Percentiles rank a stretch among this genome's conserved stretches.
Conservation (phyloP, 1,140 invertebrate species). For the Onthophagus taurus region DNA sequence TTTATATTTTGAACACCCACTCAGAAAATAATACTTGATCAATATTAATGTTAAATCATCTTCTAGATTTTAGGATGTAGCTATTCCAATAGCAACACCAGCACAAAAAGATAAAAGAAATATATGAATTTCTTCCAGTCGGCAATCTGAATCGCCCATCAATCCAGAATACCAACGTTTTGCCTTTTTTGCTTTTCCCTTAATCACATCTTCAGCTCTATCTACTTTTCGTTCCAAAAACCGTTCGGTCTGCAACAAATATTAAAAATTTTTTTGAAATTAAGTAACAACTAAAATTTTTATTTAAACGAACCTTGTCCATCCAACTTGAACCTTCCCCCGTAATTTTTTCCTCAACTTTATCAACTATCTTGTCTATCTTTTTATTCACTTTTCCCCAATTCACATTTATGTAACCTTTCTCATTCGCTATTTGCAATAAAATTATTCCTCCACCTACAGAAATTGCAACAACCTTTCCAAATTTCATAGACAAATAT, state of each 20-base stretch:
- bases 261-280: not conserved
- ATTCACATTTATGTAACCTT: constrained; percentile 87
- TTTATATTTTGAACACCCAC: no score
- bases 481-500: constrained; percentile 83
- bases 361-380: constrained; percentile 70
- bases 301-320: constrained; percentile 63
- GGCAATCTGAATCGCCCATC: constrained; percentile 51
- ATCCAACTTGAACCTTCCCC: constrained; percentile 60
- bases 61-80: constrained; percentile 16
- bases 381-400: constrained; percentile 79
- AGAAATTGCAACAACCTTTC: constrained; percentile 80
- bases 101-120: constrained; percentile 64
- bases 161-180: constrained; percentile 59
- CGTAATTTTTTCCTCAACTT: constrained; percentile 66
- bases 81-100: constrained; percentile 58
- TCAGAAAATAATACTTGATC: no score
- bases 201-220: constrained; percentile 61
- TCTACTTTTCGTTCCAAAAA: constrained; percentile 69
- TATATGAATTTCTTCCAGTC: constrained; percentile 61
- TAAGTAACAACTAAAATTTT: not conserved
- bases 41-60: not conserved
- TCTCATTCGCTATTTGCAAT: constrained; percentile 80
- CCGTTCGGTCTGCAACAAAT: constrained; percentile 50
- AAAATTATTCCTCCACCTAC: constrained; percentile 82
- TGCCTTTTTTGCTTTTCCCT: constrained; percentile 54